Percentiles rank a stretch among this genome's conserved stretches.
Evolutionary conservation across 2,113 vertebrate species (phyloP).

Genomic region (Theropithecus gelada): DNA sequence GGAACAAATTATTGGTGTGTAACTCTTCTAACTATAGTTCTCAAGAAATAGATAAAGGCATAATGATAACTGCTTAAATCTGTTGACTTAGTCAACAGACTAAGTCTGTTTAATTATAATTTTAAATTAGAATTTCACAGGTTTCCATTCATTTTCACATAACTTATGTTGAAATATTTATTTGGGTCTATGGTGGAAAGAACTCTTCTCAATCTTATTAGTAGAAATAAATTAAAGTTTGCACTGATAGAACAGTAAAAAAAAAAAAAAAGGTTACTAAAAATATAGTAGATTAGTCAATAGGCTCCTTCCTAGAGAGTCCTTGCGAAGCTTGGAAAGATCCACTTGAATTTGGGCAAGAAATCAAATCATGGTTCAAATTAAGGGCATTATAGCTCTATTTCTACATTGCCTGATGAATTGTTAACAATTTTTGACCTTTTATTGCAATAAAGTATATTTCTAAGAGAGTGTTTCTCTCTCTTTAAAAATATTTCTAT

Average conservation of each 20-base stretch:
- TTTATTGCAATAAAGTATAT: not conserved
- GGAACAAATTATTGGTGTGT: not conserved
- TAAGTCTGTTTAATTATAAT: too few relatives aligned
- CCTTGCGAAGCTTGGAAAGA: not conserved
- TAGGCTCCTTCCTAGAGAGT: not conserved
- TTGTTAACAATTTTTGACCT: not conserved
- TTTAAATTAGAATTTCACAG: not conserved
- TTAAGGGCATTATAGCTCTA: not conserved
- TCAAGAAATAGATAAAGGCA: not conserved
- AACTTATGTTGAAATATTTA: not conserved
- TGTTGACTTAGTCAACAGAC: not conserved
- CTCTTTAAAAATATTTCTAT: not conserved
- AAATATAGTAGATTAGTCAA: not conserved
- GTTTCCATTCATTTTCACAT: not conserved
- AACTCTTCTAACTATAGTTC: not conserved
- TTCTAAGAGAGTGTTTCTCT: not conserved
- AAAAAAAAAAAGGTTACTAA: not conserved
- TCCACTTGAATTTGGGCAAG: not conserved
- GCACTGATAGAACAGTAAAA: not conserved
- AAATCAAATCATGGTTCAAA: not conserved
- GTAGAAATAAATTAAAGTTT: not conserved
- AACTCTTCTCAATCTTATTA: not conserved
- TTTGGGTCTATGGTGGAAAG: not conserved
- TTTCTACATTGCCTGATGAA: not conserved
- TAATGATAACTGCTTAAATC: not conserved